A percentile compares a stretch with the other conserved stretches of the same genome.
Evolutionary conservation across 1,140 invertebrate species (phyloP).

Genomic region (Drosophila baimaii): DNA sequence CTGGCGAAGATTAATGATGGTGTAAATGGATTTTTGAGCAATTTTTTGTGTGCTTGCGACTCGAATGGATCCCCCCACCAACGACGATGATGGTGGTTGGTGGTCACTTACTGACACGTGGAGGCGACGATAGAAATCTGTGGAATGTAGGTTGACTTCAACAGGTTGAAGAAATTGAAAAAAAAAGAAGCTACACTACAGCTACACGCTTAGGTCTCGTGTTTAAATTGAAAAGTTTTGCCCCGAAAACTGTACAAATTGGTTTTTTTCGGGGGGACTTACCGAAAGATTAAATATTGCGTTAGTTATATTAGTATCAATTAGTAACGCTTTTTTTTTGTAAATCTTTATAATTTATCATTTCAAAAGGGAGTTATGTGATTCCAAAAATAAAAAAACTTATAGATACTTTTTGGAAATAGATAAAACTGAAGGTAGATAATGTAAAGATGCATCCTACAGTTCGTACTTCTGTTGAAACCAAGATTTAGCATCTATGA

Average conservation of each 20-base stretch:
- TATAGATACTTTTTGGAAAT: too few species aligned
- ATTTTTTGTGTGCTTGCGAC: conserved; percentile 24
- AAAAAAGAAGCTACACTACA: neutral
- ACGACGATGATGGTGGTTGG: neutral
- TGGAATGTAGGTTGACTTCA: conserved; percentile 37
- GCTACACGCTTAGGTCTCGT: neutral
- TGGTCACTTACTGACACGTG: conserved; percentile 54
- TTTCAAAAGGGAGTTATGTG: too few species aligned
- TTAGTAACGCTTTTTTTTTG: neutral
- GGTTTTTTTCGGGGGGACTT: neutral
- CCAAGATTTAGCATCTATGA: neutral
- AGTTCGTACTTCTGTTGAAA: neutral
- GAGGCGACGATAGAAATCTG: conserved; percentile 33
- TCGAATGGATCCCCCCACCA: neutral
- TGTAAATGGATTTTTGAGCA: conserved; percentile 51
- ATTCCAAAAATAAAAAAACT: too few species aligned
- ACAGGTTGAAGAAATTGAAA: conserved; percentile 17
- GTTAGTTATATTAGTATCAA: too few species aligned
- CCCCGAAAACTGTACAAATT: neutral
- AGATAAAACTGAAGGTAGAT: neutral
- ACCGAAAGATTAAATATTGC: neutral
- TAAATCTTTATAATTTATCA: neutral
- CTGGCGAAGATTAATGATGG: conserved; percentile 50
- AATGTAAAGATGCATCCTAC: neutral
- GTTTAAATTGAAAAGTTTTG: neutral